Percentiles rank a stretch among this genome's conserved stretches.
Conservation (phyloP, 2,113 vertebrate genomes). For the Hippopotamus amphibius region DNA sequence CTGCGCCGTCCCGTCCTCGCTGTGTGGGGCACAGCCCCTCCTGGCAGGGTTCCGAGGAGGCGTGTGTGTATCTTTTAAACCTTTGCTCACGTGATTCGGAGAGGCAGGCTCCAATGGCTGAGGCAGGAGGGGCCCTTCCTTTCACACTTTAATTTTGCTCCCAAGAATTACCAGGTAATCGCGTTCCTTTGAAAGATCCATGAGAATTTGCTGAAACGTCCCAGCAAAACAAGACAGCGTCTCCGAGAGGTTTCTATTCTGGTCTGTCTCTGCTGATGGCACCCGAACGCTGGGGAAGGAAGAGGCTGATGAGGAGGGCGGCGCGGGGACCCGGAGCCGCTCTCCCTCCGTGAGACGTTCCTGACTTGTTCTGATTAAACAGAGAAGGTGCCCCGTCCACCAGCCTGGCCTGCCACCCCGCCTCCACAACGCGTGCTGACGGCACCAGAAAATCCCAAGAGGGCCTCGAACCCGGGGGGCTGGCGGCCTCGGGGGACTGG, state of each 20-base stretch:
- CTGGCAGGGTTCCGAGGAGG: slow-evolving; percentile 30
- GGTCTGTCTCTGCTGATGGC: neutral
- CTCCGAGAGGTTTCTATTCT: neutral
- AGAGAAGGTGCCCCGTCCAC: neutral
- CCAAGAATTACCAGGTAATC: slow-evolving; percentile 64
- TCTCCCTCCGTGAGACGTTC: neutral
- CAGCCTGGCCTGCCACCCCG: neutral
- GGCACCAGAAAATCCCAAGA: neutral
- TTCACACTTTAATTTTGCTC: slow-evolving; percentile 73
- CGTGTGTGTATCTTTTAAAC: slow-evolving; percentile 18
- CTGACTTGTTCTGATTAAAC: slow-evolving; percentile 35
- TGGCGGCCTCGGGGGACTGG: slow-evolving; percentile 60
- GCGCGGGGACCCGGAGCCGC: neutral
- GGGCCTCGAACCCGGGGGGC: neutral
- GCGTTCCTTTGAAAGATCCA: slow-evolving; percentile 47
- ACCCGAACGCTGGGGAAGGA: neutral
- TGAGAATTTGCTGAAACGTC: neutral
- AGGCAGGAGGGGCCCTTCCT: slow-evolving; percentile 6
- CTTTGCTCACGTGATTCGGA: slow-evolving; percentile 21
- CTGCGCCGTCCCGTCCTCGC: slow-evolving; percentile 22
- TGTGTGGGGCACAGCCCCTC: slow-evolving; percentile 54
- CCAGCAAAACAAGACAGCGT: neutral
- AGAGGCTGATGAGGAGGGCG: neutral
- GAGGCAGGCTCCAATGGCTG: neutral
- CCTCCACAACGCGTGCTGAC: neutral